Evolutionary conservation across 2,797 vertebrate species (phyloP).

Genomic region (Numenius phaeopus): DNA sequence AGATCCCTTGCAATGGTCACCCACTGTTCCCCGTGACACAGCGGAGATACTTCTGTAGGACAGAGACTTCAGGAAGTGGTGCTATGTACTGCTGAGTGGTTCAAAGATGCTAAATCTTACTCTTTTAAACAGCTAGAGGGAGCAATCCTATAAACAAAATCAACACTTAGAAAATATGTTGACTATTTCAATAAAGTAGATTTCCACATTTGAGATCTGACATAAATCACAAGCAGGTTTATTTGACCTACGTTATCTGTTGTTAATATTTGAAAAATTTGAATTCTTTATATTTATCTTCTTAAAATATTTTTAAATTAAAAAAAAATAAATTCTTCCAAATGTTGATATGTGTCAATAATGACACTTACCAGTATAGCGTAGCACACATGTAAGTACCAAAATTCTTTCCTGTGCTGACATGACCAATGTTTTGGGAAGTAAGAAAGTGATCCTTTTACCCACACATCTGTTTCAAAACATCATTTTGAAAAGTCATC

Average conservation of each 20-base stretch:
- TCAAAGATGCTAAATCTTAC: not conserved
- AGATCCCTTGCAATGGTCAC: not conserved
- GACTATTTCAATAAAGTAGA: not conserved
- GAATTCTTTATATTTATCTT: not conserved
- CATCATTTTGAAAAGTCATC: not conserved
- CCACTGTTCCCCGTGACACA: not conserved
- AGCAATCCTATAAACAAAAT: not conserved
- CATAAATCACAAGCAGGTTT: not conserved
- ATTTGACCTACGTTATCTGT: not conserved
- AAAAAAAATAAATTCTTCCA: not conserved
- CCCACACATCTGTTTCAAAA: not conserved
- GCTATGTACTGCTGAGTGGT: not conserved
- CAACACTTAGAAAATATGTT: not conserved
- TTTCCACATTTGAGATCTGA: not conserved
- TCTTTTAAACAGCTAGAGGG: not conserved
- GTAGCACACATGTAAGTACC: accelerated
- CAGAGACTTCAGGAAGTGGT: not conserved
- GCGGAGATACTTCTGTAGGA: not conserved
- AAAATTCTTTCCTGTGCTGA: not conserved
- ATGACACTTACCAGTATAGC: not conserved
- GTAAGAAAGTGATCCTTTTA: not conserved
- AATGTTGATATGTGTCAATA: not conserved
- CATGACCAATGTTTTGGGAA: not conserved
- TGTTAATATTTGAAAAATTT: not conserved
- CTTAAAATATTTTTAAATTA: not conserved